A percentile compares a stretch with the other conserved stretches of the same genome.
Conservation (phyloP, 2,888 invertebrate species). For the Caenorhabditis becei region DNA sequence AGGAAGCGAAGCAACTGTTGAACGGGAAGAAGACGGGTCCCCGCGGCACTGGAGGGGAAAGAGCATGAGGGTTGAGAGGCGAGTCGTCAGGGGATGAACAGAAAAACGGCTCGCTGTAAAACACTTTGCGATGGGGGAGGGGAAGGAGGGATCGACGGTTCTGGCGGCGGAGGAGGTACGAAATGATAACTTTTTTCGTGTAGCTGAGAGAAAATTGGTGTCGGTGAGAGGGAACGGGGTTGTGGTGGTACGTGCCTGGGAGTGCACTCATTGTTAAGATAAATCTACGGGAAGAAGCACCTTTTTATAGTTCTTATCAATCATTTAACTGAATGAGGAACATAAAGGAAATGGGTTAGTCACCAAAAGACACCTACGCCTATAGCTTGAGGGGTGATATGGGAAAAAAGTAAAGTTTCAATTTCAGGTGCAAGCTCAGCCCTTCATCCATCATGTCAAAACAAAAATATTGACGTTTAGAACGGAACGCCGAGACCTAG, state of each 20-base stretch:
- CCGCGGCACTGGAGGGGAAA: slow-evolving; percentile 20
- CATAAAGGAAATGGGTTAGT: no score
- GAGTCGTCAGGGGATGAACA: slow-evolving; percentile 25
- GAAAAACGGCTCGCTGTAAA: slow-evolving; percentile 61
- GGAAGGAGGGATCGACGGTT: slow-evolving; percentile 35
- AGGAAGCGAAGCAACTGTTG: slow-evolving; percentile 50
- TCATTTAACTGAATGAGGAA: no score
- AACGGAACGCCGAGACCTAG: not conserved
- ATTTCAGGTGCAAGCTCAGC: no score
- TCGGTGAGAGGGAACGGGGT: slow-evolving; percentile 3
- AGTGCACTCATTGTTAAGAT: no score
- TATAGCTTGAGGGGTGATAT: no score
- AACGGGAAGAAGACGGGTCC: slow-evolving; percentile 27
- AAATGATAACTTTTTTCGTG: slow-evolving; percentile 39
- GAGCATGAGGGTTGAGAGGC: slow-evolving; percentile 41
- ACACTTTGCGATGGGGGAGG: slow-evolving; percentile 47
- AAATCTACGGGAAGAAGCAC: no score
- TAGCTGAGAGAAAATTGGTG: not conserved
- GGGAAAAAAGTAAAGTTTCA: no score
- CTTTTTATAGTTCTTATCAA: no score
- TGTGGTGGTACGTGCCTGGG: slow-evolving; percentile 16
- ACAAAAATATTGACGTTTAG: slow-evolving; percentile 45
- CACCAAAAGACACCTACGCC: no score
- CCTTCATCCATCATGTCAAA: slow-evolving; percentile 7
- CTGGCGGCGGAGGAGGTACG: slow-evolving; percentile 24